A percentile compares a stretch with the other conserved stretches of the same genome.
Evolutionary conservation across 2,797 vertebrate genomes (phyloP).

Genomic region (Leptoclinus maculatus): DNA sequence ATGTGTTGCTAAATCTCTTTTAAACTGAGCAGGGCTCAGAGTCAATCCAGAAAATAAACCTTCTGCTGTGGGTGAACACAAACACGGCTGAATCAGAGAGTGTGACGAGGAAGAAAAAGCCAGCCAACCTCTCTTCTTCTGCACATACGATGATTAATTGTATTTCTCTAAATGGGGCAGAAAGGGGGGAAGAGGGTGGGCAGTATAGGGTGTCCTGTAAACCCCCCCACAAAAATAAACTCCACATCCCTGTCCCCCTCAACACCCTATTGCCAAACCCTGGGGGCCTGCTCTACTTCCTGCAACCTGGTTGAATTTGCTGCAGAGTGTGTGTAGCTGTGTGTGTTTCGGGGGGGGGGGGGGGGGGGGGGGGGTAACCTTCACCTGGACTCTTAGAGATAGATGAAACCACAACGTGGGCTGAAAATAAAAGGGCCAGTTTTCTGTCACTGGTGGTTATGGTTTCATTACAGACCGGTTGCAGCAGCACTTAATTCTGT

Average conservation of each 20-base stretch:
- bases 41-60: constrained; percentile 48
- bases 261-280: constrained; percentile 64
- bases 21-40: constrained; percentile 32
- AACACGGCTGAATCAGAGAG: constrained; percentile 39
- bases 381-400: constrained; percentile 56
- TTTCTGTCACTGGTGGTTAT: constrained; percentile 41
- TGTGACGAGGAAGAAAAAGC: constrained; percentile 40
- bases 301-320: constrained; percentile 81
- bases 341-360: neutral
- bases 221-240: neutral
- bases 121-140: constrained; percentile 64
- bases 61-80: constrained; percentile 39
- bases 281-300: constrained; percentile 81
- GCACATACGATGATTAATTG: constrained; percentile 76
- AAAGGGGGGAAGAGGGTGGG: constrained; percentile 30
- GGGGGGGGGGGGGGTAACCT: constrained; percentile 33
- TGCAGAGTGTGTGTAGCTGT: constrained; percentile 32
- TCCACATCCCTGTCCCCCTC: constrained; percentile 27
- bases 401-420: constrained; percentile 33
- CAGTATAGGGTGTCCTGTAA: constrained; percentile 70
- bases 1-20: neutral
- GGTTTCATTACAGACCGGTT: constrained; percentile 23
- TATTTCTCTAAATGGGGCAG: constrained; percentile 75
- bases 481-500: constrained; percentile 47
- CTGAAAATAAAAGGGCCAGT: constrained; percentile 50